Evolutionary conservation across 2,113 vertebrate genomes (phyloP).

Genomic region (Tichodroma muraria): DNA sequence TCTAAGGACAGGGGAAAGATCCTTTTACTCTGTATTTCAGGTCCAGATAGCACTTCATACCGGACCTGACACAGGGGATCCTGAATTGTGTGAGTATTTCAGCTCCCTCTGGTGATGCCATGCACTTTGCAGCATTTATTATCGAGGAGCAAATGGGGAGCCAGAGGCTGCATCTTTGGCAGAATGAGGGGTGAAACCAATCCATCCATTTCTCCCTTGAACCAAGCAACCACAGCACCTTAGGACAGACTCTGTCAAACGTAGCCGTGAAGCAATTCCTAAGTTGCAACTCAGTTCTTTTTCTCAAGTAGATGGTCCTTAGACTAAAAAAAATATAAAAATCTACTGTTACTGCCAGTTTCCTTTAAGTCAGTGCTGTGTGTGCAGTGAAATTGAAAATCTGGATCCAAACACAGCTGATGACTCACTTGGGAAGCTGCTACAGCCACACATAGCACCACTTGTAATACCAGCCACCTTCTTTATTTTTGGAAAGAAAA

Average conservation of each 20-base stretch:
- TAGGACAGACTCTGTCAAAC: background rate
- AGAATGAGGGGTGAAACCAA: background rate
- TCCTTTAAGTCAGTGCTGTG: background rate
- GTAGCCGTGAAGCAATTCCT: fast-evolving
- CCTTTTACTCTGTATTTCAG: background rate
- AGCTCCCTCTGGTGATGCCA: background rate
- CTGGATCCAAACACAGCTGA: background rate
- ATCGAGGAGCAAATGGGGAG: background rate
- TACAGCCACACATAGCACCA: background rate
- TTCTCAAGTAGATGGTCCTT: background rate
- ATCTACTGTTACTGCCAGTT: background rate
- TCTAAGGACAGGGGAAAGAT: background rate
- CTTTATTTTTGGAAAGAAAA: background rate
- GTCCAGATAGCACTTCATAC: background rate
- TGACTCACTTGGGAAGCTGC: slow-evolving; percentile 12
- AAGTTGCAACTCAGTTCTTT: background rate
- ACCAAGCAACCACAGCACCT: fast-evolving
- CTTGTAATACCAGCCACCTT: background rate
- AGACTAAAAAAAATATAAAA: slow-evolving; percentile 3
- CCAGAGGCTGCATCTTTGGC: background rate
- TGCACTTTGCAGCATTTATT: background rate
- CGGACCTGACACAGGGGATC: background rate
- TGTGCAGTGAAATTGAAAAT: background rate
- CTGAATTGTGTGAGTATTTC: background rate
- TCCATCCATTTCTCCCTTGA: background rate